Base-by-base conservation (phyloP, 2,113 vertebrate species). In the Lichenostomus cassidix region DNA sequence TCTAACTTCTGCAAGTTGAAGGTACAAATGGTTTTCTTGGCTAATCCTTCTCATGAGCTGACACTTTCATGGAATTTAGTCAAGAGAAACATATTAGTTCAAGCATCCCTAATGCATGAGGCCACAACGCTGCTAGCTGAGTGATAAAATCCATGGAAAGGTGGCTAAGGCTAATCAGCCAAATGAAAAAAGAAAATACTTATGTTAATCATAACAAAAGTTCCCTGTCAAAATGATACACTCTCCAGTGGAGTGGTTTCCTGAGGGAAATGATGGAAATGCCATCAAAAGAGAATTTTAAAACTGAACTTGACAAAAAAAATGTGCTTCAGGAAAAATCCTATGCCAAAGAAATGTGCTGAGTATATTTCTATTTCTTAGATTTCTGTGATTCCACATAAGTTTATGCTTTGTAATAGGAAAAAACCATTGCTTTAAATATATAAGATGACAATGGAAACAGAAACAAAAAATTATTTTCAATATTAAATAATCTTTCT, bases 271-370 rank as follows among this genome's bases (percentile, higher is more conserved):
- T 89, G 49, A 75, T 79, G 29, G 53, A 87, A 91, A 87, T 84
- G 42, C 15, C 56, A 35, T 92, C 65, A 85, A n/a, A 89, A 59
- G 28, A 29, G 37, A 65, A 31, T 62, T 79, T 84, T 83, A 73
- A 85, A 84, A 95, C 18, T 69, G 39, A 69, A 65, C 25, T 65
- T 89, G 84, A 96, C 93, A 80, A 85, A 95, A 70, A 84, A 91
- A 83, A 22, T 24, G 21, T 74, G 58, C 89, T 92, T 62, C 70
- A 83, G 91, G 84, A 97, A 87, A 95, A 91, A 59, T 68, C 14
- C 9, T 73, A 69, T 62, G 67, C 67, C 87, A 83, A 85, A 92
- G 44, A 91, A 95, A 96, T 91, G n/a, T 89, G 84, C 63, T 92
- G 67, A 92, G 23, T 65, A 28, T 29, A 18, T 74, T 87, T 87